Percentiles rank a stretch among this genome's conserved stretches.
These are phyloP conservation scores for Labeo catla DNA, from an alignment of 2,113 vertebrate species.

Conservation along the genomic window DNA sequence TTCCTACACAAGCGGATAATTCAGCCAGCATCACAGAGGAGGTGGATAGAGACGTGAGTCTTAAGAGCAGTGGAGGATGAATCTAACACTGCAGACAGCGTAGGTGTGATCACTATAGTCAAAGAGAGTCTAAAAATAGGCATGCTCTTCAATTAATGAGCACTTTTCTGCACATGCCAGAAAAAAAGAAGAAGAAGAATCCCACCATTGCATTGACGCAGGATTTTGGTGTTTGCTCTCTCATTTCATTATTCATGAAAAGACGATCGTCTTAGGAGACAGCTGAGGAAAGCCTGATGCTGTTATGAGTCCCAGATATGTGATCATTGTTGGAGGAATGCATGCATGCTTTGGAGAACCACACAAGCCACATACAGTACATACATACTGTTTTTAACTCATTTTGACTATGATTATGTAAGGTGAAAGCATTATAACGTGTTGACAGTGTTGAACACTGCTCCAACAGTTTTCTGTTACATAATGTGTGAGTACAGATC, in stretches of 20 bases:
- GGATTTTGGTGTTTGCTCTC: constrained; percentile 1
- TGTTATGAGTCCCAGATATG: background rate
- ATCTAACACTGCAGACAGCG: constrained; percentile 10
- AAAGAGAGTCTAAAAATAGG: constrained; percentile 23
- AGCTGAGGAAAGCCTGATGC: background rate
- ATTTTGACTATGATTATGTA: background rate
- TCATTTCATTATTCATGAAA: constrained; percentile 6
- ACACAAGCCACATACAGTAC: background rate
- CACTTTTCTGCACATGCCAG: background rate
- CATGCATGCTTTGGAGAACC: background rate
- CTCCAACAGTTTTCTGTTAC: background rate
- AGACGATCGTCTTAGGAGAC: background rate
- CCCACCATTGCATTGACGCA: constrained; percentile 2
- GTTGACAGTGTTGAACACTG: background rate
- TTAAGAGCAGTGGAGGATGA: constrained; percentile 16
- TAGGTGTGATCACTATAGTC: constrained; percentile 27
- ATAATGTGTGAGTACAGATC: background rate
- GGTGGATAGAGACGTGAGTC: background rate
- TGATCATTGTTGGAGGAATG: background rate
- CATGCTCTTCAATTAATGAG: constrained; percentile 11
- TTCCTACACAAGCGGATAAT: background rate
- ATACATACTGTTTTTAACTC: background rate
- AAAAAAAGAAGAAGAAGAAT: background rate
- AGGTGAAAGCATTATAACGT: background rate
- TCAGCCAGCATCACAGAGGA: background rate